Conservation (phyloP, 1,140 invertebrate genomes). For the Philotrypesis tridentata region DNA sequence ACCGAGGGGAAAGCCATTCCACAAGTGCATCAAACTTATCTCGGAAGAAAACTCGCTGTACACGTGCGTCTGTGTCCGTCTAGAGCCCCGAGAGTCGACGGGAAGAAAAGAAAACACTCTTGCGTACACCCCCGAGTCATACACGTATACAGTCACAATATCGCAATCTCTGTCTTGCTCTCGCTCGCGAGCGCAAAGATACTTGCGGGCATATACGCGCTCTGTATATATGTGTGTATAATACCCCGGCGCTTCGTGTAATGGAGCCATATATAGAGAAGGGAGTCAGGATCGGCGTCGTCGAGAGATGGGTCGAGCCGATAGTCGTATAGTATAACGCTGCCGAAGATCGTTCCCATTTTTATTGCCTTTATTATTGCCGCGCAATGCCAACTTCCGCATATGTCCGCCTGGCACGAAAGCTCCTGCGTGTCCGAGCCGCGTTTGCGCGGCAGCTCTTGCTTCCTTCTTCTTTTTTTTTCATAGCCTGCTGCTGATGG, state of each 20-base stretch:
- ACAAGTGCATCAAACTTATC: too few relatives aligned
- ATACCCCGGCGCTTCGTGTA: constrained; percentile 21
- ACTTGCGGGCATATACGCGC: neutral
- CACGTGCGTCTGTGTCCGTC: too few relatives aligned
- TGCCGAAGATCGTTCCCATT: constrained; percentile 34
- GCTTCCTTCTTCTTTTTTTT: neutral
- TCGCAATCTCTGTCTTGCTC: neutral
- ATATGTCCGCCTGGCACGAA: constrained; percentile 37
- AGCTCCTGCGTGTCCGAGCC: constrained; percentile 28
- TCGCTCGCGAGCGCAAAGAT: neutral
- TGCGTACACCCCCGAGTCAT: constrained; percentile 4
- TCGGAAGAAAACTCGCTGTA: neutral
- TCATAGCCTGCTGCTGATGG: too few relatives aligned
- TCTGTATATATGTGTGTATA: too few relatives aligned
- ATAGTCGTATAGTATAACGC: too few relatives aligned
- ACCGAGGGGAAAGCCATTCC: too few relatives aligned
- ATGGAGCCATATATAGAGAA: constrained; percentile 33
- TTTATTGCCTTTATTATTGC: constrained; percentile 50
- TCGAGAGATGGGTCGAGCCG: constrained; percentile 7
- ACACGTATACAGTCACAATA: neutral
- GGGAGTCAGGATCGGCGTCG: neutral
- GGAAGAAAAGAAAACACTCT: neutral
- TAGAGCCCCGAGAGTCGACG: too few relatives aligned
- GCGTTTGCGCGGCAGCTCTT: neutral
- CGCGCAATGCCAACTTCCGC: constrained; percentile 24